Conservation (phyloP, 2,113 vertebrate species). For the Myotis yumanensis region DNA sequence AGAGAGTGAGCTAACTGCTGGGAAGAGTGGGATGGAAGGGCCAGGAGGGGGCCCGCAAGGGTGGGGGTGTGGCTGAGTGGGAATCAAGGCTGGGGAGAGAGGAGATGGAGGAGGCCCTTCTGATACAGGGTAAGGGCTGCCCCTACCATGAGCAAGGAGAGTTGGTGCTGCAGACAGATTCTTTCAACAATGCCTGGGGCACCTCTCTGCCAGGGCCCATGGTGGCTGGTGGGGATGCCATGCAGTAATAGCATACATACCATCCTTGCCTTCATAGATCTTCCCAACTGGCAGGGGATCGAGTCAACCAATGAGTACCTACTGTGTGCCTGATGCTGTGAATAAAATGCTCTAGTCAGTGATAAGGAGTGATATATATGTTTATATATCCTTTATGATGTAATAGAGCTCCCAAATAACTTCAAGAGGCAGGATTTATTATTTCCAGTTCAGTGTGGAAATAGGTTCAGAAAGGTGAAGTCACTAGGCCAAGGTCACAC, state of each 20-base stretch:
- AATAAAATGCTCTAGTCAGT: background rate
- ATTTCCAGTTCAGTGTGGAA: background rate
- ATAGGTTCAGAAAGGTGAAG: slow-evolving; percentile 48
- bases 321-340: slow-evolving; percentile 21
- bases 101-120: background rate
- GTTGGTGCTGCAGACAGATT: slow-evolving; percentile 12
- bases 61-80: background rate
- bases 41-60: background rate
- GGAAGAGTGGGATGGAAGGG: background rate
- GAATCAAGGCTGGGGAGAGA: background rate
- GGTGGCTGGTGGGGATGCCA: background rate
- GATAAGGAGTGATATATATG: background rate
- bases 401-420: slow-evolving; percentile 33
- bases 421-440: background rate
- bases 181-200: slow-evolving; percentile 10
- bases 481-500: slow-evolving; percentile 39
- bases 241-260: background rate
- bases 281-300: background rate
- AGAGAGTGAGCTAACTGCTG: background rate
- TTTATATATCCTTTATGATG: background rate
- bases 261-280: background rate
- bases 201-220: background rate
- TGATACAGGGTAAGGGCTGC: background rate
- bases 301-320: background rate
- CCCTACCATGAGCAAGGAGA: background rate